Evolutionary conservation across 2,888 invertebrate genomes (phyloP).

Genomic region (Amphipyra tragopoginis): DNA sequence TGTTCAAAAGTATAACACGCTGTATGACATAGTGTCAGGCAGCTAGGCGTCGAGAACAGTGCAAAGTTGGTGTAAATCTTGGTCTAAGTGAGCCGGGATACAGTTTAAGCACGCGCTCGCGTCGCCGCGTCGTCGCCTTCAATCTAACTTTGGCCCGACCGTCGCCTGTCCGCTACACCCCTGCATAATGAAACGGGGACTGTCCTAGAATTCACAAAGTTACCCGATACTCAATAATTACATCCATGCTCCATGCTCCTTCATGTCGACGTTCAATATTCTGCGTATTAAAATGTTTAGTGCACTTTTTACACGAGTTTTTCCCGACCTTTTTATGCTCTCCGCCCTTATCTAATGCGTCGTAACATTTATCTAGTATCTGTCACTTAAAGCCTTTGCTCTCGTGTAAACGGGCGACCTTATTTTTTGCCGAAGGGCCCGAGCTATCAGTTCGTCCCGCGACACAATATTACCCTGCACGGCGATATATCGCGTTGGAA

Average conservation of each 20-base stretch:
- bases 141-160: conserved; percentile 86
- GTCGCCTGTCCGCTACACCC: conserved; percentile 82
- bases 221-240: conserved; percentile 83
- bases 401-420: conserved; percentile 87
- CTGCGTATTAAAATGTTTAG: conserved; percentile 58
- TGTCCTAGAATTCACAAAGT: conserved; percentile 78
- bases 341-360: conserved; percentile 82
- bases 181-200: conserved; percentile 86
- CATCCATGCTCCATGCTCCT: conserved; percentile 63
- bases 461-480: conserved; percentile 86
- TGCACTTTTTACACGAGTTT: conserved; percentile 71
- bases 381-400: conserved; percentile 88
- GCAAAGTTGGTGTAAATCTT: conserved; percentile 84
- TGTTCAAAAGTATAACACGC: conserved; percentile 50
- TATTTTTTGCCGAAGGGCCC: conserved; percentile 86
- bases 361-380: conserved; percentile 89
- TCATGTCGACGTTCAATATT: conserved; percentile 64
- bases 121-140: conserved; percentile 84
- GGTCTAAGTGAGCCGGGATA: conserved; percentile 79
- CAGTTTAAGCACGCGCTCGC: conserved; percentile 86
- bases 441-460: conserved; percentile 84
- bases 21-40: conserved; percentile 57
- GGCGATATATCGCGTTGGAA: conserved; percentile 85
- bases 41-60: conserved; percentile 54
- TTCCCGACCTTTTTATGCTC: conserved; percentile 75